phyloP scores from a whole-genome alignment of 2,888 invertebrate species.

The Standfussiana lucernea region DNA sequence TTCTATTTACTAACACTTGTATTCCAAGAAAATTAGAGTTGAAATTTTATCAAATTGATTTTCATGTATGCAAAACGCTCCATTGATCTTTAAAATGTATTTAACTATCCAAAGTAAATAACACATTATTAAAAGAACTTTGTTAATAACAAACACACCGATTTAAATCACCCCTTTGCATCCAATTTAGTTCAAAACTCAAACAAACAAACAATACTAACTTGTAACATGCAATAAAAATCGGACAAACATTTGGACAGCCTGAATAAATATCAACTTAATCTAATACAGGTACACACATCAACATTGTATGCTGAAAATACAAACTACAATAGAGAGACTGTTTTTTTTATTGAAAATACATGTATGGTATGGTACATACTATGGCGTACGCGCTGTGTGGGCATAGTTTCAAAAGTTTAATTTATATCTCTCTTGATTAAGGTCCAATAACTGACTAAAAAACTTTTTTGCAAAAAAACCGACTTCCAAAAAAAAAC shows the following conservation, averaged over 20 bases:
- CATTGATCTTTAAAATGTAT: not conserved
- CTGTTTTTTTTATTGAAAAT: not conserved
- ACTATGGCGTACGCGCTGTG: no score
- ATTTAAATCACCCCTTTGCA: constrained; percentile 30
- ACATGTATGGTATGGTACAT: not conserved
- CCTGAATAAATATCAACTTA: constrained; percentile 76
- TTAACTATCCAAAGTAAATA: constrained; percentile 14
- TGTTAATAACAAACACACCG: constrained; percentile 32
- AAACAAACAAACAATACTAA: constrained; percentile 64
- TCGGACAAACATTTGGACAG: constrained; percentile 72
- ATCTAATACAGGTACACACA: constrained; percentile 69
- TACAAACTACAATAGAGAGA: constrained; percentile 45
- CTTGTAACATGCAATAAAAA: constrained; percentile 68
- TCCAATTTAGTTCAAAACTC: constrained; percentile 60
- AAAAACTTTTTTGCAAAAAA: no score
- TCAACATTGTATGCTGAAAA: constrained; percentile 50
- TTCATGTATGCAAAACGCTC: not conserved
- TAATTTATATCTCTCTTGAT: no score
- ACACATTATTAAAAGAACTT: constrained; percentile 16
- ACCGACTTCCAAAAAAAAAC: no score
- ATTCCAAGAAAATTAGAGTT: not conserved
- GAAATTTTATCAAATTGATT: not conserved
- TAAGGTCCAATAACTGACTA: no score
- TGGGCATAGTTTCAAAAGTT: no score
- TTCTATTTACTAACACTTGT: not conserved